Evolutionary conservation across 2,113 vertebrate species (phyloP), one percentile per base, ranked within the genome.

Genomic region (Diphyllodes magnificus): DNA sequence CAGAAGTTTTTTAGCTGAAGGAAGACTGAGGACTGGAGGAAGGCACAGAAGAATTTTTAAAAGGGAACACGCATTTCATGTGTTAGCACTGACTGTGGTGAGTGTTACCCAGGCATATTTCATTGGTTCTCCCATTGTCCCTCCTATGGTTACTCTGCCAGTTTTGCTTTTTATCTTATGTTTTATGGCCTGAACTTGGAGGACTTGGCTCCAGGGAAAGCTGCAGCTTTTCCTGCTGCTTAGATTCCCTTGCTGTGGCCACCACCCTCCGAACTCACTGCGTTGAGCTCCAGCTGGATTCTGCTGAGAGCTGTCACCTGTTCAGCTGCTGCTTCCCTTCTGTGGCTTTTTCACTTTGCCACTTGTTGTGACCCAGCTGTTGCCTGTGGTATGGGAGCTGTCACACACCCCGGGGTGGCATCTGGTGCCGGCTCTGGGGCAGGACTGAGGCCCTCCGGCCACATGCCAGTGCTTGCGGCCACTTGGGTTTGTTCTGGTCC

Each of bases 291-390:
- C 87, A 80, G 81, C 61, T 68, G 83, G 31, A 59, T 9, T 72
- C 57, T 72, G 75, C 87, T 31, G 14, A 42, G 75, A 50, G 35
- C 51, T 88, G 86, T 68, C 79, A 83, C 86, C 76, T 92, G n/a
- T 51, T 95, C 51, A 64, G 82, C 76, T 82, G 63, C 75, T 79
- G 59, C 75, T 75, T 42, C 39, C 23, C 60, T 79, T 66, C 75
- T 40, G 17, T 12, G 59, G 23, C 85, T 80, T 90, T 86, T 59
- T 25, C 59, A 39, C 37, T 93, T 66, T 66, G 68, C 44, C 88
- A 78, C 70, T 82, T 85, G 81, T 63, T 61, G 50, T 31, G 47
- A 23, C 37, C 79, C 93, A 82, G 64, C 96, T 92, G 90, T 71
- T 92, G 68, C 65, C 68, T 49, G 54, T 50, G 93, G 54, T 63